Percentiles rank a stretch among this genome's conserved stretches.
Evolutionary conservation across 2,888 invertebrate species (phyloP).

Genomic region (Barypeithes pellucidus): DNA sequence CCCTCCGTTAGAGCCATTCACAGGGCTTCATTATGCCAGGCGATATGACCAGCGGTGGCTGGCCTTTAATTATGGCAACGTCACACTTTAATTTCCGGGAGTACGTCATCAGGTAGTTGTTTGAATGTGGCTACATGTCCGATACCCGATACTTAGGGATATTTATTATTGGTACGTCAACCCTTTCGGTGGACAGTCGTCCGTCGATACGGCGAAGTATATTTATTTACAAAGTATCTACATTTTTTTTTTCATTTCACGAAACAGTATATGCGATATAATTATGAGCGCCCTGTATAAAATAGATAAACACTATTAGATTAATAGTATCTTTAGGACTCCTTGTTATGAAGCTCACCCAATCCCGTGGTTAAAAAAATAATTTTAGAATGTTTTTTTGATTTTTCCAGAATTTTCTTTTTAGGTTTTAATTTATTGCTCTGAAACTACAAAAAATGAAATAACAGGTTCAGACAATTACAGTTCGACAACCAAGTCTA

Average conservation of each 20-base stretch:
- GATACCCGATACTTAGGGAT: constrained; percentile 23
- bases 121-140: constrained; percentile 33
- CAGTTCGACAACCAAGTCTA: background rate
- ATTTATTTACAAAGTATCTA: constrained; percentile 5
- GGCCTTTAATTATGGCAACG: constrained; percentile 62
- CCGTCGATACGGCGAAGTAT: background rate
- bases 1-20: constrained; percentile 59
- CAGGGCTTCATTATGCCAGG: constrained; percentile 62
- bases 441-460: too few species aligned
- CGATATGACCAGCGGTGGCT: constrained; percentile 62
- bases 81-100: constrained; percentile 63
- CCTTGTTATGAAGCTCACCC: too few species aligned
- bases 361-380: too few species aligned
- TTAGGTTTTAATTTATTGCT: too few species aligned
- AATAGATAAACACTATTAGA: too few species aligned
- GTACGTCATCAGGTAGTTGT: constrained; percentile 59
- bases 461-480: too few species aligned
- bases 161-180: constrained; percentile 25
- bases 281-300: too few species aligned
- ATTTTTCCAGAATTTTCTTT: too few species aligned
- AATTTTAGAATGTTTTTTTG: too few species aligned
- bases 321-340: too few species aligned
- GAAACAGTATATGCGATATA: too few species aligned
- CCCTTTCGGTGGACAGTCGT: constrained; percentile 16
- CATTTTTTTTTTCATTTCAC: too few species aligned